These are phyloP conservation scores for Petroica traversi DNA, from an alignment of 2,113 vertebrate genomes.

Conservation along the genomic window DNA sequence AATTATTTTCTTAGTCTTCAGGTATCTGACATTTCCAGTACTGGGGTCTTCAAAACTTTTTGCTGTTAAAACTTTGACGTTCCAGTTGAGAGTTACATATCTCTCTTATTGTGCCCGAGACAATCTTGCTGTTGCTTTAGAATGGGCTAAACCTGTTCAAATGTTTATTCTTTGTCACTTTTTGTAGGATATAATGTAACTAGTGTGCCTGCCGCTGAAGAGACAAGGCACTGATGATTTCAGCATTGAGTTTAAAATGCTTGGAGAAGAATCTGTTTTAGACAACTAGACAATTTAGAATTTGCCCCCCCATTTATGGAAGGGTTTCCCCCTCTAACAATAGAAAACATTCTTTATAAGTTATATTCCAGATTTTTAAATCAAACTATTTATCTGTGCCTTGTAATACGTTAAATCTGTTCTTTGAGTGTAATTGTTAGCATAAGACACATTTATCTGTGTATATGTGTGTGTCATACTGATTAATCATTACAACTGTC, in stretches of 20 bases:
- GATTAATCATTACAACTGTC: background rate
- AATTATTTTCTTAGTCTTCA: background rate
- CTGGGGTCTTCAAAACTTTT: conserved; percentile 22
- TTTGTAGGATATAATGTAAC: background rate
- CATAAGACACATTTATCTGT: background rate
- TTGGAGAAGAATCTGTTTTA: background rate
- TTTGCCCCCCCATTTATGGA: background rate
- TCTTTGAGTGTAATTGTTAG: background rate
- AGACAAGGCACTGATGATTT: background rate
- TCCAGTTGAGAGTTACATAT: background rate
- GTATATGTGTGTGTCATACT: background rate
- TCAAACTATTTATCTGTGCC: background rate
- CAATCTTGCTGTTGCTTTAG: background rate
- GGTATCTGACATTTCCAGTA: background rate
- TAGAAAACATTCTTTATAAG: background rate
- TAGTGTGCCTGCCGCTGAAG: background rate
- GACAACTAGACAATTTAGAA: background rate
- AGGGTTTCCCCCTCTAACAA: background rate
- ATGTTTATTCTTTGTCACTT: background rate
- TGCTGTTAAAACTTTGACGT: background rate
- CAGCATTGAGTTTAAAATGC: background rate
- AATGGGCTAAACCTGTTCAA: background rate
- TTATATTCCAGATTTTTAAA: background rate
- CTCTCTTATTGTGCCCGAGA: background rate
- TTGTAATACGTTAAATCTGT: background rate